Conservation (phyloP, 2,888 invertebrate genomes). For the Fissipunctia ypsillon region DNA sequence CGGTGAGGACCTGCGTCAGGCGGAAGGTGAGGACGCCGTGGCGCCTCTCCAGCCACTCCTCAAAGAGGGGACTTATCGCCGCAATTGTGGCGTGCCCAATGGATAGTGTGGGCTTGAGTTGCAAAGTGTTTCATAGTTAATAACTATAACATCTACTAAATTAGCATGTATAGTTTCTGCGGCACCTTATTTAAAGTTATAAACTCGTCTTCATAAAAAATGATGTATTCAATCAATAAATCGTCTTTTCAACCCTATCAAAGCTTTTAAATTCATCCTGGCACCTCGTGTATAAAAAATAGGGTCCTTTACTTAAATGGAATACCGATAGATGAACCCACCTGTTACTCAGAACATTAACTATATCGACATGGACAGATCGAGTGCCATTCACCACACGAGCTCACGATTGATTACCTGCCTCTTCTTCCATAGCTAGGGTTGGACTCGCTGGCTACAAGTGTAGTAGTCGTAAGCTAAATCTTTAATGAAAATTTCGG, state of each 20-base stretch:
- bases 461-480: constrained; percentile 19
- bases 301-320: constrained; percentile 43
- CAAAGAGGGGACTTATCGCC: no score
- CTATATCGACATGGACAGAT: constrained; percentile 55
- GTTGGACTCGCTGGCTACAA: background rate
- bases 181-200: background rate
- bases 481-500: background rate
- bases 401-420: constrained; percentile 49
- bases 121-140: constrained; percentile 15
- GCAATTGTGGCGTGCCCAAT: no score
- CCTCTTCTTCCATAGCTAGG: background rate
- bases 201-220: background rate
- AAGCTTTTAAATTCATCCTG: constrained; percentile 14
- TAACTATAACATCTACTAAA: constrained; percentile 9
- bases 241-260: constrained; percentile 1
- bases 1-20: no score
- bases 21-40: no score
- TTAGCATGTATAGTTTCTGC: background rate
- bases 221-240: background rate
- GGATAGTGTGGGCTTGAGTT: constrained; percentile 34
- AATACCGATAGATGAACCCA: constrained; percentile 58
- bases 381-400: constrained; percentile 55
- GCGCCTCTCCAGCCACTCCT: no score
- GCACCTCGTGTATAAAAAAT: constrained; percentile 40
- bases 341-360: constrained; percentile 61